A percentile compares a stretch with the other conserved stretches of the same genome.
These are phyloP conservation scores for Xenopus borealis DNA, from an alignment of 2,113 vertebrate species.

Conservation along the genomic window DNA sequence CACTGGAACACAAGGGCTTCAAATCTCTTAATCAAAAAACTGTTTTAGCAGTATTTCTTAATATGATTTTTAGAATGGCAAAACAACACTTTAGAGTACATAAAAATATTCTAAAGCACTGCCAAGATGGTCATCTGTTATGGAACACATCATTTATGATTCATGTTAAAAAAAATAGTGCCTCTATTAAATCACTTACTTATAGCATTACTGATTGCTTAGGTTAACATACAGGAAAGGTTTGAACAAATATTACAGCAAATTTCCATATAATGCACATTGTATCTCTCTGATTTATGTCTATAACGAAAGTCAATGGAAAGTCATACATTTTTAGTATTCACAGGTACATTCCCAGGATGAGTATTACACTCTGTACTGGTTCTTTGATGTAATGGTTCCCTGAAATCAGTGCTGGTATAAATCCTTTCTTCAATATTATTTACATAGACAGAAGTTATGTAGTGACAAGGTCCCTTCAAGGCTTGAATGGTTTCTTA, in stretches of 20 bases:
- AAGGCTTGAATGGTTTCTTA: conserved; percentile 72
- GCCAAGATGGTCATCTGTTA: neutral
- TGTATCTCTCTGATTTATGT: conserved; percentile 56
- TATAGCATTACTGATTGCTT: conserved; percentile 11
- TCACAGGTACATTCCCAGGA: conserved; percentile 53
- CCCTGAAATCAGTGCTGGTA: conserved; percentile 54
- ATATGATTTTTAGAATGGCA: conserved; percentile 1
- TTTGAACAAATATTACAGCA: conserved; percentile 43
- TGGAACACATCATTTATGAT: neutral
- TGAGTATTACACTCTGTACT: conserved; percentile 56
- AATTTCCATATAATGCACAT: conserved; percentile 45
- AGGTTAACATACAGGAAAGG: conserved; percentile 20
- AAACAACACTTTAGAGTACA: neutral
- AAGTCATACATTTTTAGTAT: conserved; percentile 60
- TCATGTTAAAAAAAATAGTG: conserved; percentile 16
- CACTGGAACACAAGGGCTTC: neutral
- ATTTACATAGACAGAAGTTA: conserved; percentile 73
- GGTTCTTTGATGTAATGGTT: conserved; percentile 57
- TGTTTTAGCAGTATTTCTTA: neutral
- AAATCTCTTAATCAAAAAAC: conserved; percentile 4
- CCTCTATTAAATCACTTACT: conserved; percentile 13
- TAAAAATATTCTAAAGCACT: neutral
- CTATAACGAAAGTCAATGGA: conserved; percentile 60
- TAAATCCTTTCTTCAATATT: conserved; percentile 64
- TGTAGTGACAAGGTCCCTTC: conserved; percentile 75